These are phyloP conservation scores for Seladonia tumulorum DNA, from an alignment of 2,888 invertebrate species.

Conservation along the genomic window DNA sequence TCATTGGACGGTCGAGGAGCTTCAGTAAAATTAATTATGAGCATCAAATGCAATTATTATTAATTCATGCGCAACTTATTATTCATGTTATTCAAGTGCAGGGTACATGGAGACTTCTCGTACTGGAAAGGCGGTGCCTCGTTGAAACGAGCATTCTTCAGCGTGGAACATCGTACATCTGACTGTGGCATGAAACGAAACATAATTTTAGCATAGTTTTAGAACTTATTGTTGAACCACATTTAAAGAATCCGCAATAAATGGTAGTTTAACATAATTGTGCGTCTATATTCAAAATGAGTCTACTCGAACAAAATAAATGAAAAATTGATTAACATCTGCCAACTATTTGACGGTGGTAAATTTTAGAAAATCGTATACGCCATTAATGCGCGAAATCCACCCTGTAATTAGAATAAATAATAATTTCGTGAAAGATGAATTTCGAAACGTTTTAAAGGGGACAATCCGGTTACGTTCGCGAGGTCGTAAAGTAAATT, in stretches of 20 bases:
- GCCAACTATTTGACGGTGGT: not conserved
- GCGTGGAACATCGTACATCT: not conserved
- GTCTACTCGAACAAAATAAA: too few species aligned
- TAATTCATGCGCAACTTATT: slow-evolving; percentile 22
- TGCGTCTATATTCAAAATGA: not conserved
- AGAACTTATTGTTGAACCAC: not conserved
- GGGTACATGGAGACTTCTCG: slow-evolving; percentile 2
- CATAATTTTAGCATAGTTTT: not conserved
- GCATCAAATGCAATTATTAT: slow-evolving; percentile 16
- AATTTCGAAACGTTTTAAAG: not conserved
- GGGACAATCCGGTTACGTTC: not conserved
- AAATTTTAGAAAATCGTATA: not conserved
- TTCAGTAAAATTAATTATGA: slow-evolving; percentile 23
- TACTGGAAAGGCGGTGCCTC: not conserved
- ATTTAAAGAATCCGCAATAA: not conserved
- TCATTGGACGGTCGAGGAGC: slow-evolving; percentile 14
- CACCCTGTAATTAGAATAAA: not conserved
- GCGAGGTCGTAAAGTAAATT: not conserved
- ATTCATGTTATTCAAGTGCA: slow-evolving; percentile 33
- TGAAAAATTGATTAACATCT: too few species aligned
- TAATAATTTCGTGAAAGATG: not conserved
- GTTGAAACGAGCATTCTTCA: slow-evolving; percentile 9
- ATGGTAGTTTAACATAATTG: not conserved
- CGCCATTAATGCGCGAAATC: not conserved
- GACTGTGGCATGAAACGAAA: not conserved